Evolutionary conservation across 2,797 vertebrate genomes (phyloP).

Genomic region (Sebastolobus altivelis): DNA sequence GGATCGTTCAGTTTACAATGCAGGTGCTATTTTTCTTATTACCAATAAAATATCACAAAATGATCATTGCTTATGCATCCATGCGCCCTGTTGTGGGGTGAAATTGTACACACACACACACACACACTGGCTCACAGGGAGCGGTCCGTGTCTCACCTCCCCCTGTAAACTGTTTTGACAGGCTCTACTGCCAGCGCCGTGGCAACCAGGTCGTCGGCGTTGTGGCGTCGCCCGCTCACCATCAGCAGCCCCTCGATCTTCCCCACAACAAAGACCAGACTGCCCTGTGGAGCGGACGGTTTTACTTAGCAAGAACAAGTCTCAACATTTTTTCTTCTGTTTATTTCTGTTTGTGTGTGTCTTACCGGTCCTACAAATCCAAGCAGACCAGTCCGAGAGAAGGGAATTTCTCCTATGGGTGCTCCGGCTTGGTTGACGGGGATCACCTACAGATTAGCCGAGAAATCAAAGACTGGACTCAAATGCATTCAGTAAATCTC

Average conservation of each 20-base stretch:
- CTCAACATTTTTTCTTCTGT: neutral
- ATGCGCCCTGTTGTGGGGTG: neutral
- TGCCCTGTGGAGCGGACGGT: slow-evolving; percentile 86
- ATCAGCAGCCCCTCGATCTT: slow-evolving; percentile 94
- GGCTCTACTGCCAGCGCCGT: slow-evolving; percentile 96
- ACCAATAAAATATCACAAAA: slow-evolving; percentile 3
- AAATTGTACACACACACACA: neutral
- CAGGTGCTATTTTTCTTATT: neutral
- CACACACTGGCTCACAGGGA: neutral
- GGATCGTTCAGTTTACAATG: neutral
- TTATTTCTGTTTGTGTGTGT: slow-evolving; percentile 3
- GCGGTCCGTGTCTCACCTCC: slow-evolving; percentile 86
- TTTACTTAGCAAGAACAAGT: neutral
- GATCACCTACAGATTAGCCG: slow-evolving; percentile 88
- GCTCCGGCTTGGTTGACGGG: slow-evolving; percentile 92
- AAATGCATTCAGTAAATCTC: neutral
- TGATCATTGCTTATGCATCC: neutral
- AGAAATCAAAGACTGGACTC: neutral
- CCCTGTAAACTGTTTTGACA: slow-evolving; percentile 97
- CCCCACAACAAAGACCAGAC: slow-evolving; percentile 96
- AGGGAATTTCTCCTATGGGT: slow-evolving; percentile 94
- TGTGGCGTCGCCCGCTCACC: slow-evolving; percentile 94
- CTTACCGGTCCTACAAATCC: slow-evolving; percentile 98
- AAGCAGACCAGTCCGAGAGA: slow-evolving; percentile 93
- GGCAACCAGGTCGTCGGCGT: slow-evolving; percentile 96